phyloP scores from a whole-genome alignment of 2,888 invertebrate species.

The Spisula subtruncata region DNA sequence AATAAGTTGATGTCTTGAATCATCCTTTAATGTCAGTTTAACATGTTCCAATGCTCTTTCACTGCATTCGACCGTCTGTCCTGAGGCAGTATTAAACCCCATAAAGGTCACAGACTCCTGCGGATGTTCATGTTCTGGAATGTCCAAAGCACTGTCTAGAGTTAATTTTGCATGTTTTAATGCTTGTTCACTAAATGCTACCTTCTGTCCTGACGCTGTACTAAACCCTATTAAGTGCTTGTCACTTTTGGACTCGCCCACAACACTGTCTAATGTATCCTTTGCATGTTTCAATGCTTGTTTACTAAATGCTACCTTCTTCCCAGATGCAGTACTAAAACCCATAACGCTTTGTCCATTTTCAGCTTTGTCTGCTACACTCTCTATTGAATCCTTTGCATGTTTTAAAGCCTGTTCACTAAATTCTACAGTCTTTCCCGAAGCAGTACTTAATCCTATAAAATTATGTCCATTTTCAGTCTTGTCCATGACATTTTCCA shows the following conservation, averaged over 20 bases:
- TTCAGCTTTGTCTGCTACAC: not conserved
- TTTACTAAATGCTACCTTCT: slow-evolving; percentile 33
- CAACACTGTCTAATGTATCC: slow-evolving; percentile 5
- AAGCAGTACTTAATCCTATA: slow-evolving; percentile 61
- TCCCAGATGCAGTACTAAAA: slow-evolving; percentile 35
- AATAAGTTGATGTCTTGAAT: not conserved
- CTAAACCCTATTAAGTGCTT: slow-evolving; percentile 54
- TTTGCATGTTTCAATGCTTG: slow-evolving; percentile 55
- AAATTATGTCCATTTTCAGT: not conserved
- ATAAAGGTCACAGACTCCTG: no score
- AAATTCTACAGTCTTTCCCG: slow-evolving; percentile 54
- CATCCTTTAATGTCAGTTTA: slow-evolving; percentile 30
- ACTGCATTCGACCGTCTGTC: slow-evolving; percentile 49
- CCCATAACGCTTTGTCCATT: not conserved
- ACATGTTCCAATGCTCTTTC: slow-evolving; percentile 55
- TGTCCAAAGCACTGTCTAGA: slow-evolving; percentile 36
- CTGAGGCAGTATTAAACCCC: slow-evolving; percentile 65
- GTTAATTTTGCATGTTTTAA: slow-evolving; percentile 50
- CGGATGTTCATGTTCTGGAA: slow-evolving; percentile 52
- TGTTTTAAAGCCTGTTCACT: slow-evolving; percentile 53
- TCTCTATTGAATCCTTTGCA: slow-evolving; percentile 32
- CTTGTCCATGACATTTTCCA: not conserved
- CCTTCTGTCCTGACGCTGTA: slow-evolving; percentile 73
- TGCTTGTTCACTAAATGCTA: slow-evolving; percentile 61
- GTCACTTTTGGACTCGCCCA: not conserved